phyloP scores from a whole-genome alignment of 2,888 invertebrate species.

The Diaperis boleti region DNA sequence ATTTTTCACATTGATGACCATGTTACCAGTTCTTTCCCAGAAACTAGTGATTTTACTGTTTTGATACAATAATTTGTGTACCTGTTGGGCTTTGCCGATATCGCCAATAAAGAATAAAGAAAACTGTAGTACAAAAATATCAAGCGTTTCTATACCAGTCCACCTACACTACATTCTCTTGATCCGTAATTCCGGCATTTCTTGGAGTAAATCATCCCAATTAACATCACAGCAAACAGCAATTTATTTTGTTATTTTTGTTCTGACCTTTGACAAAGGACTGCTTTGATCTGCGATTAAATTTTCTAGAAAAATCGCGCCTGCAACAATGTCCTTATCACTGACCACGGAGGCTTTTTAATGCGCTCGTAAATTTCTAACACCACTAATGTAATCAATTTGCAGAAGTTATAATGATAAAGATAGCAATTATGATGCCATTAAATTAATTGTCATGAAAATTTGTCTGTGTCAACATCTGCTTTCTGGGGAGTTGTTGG shows the following conservation, averaged over 20 bases:
- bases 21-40: too few relatives aligned
- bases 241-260: conserved; percentile 7
- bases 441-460: conserved; percentile 8
- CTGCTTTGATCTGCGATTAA: neutral
- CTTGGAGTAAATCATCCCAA: conserved; percentile 4
- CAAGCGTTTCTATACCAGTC: too few relatives aligned
- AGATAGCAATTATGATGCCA: conserved; percentile 2
- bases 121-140: too few relatives aligned
- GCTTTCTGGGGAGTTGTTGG: neutral
- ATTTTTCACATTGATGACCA: too few relatives aligned
- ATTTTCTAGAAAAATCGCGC: neutral
- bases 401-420: conserved; percentile 14
- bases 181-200: neutral
- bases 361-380: conserved; percentile 20
- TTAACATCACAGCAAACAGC: conserved; percentile 3
- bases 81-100: too few relatives aligned
- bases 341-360: neutral
- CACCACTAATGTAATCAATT: conserved; percentile 11
- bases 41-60: too few relatives aligned
- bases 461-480: conserved; percentile 4
- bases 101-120: too few relatives aligned
- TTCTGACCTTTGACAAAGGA: neutral
- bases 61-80: too few relatives aligned
- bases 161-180: conserved; percentile 8
- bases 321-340: conserved; percentile 11